These are phyloP conservation scores for Anas georgica DNA, from an alignment of 2,797 vertebrate genomes.

Conservation along the genomic window DNA sequence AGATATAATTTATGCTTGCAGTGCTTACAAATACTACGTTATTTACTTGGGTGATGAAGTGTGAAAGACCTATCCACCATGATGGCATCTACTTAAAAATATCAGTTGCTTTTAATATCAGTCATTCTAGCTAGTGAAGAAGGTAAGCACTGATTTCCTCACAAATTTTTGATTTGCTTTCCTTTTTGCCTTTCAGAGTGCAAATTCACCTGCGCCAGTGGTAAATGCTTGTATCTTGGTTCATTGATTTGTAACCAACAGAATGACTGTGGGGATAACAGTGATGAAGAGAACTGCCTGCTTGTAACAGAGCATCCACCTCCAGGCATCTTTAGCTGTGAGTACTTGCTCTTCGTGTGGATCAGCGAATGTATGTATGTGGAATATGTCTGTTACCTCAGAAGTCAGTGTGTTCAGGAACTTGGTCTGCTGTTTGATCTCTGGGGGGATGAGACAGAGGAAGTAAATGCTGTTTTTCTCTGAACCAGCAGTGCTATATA, in stretches of 20 bases:
- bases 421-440: not conserved
- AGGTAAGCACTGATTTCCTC: not conserved
- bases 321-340: conserved; percentile 93
- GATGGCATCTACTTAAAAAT: not conserved
- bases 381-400: not conserved
- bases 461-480: not conserved
- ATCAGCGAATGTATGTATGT: not conserved
- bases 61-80: not conserved
- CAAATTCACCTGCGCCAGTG: conserved; percentile 97
- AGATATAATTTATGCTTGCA: not conserved
- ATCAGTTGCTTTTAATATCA: not conserved
- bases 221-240: conserved; percentile 93
- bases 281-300: conserved; percentile 95
- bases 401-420: not conserved
- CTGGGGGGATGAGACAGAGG: not conserved
- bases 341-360: conserved; percentile 74
- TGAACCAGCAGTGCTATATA: not conserved
- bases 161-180: conserved; percentile 47
- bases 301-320: conserved; percentile 94
- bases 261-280: conserved; percentile 97
- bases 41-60: not conserved
- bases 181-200: conserved; percentile 84
- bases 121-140: not conserved
- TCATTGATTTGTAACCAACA: conserved; percentile 97
- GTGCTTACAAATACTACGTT: not conserved